Percentiles rank a stretch among this genome's conserved stretches.
These are phyloP conservation scores for Pelobates cultripes DNA, from an alignment of 2,797 vertebrate species.

Conservation along the genomic window DNA sequence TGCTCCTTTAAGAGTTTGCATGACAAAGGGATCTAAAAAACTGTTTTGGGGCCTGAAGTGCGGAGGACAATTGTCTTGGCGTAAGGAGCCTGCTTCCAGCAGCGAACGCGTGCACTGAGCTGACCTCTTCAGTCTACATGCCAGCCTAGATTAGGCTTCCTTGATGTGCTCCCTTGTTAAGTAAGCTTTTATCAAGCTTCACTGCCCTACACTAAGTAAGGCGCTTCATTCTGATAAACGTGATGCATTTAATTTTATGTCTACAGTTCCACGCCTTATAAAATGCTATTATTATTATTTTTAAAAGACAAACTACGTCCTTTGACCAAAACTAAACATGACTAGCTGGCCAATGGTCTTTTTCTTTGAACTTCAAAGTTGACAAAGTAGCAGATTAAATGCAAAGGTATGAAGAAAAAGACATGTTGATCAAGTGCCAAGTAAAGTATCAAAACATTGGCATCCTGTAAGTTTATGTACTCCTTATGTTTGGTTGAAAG, in stretches of 20 bases:
- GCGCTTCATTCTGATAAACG: constrained; percentile 56
- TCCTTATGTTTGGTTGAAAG: too few species aligned
- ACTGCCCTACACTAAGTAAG: constrained; percentile 64
- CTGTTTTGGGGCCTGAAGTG: constrained; percentile 65
- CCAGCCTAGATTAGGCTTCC: constrained; percentile 70
- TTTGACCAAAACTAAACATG: neutral
- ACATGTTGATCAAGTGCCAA: too few species aligned
- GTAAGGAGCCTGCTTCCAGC: constrained; percentile 73
- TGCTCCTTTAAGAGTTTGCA: constrained; percentile 47
- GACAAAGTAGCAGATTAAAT: too few species aligned
- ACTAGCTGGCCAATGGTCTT: too few species aligned
- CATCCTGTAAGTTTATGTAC: too few species aligned
- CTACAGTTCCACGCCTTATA: neutral
- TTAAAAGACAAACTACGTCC: neutral
- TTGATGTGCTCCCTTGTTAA: constrained; percentile 71
- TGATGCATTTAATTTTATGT: constrained; percentile 1
- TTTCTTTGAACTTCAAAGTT: too few species aligned
- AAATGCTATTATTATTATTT: neutral
- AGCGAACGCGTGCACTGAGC: constrained; percentile 67
- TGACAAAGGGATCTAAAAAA: constrained; percentile 61
- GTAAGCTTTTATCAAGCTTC: constrained; percentile 58
- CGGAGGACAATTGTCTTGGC: constrained; percentile 67
- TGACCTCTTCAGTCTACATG: constrained; percentile 72
- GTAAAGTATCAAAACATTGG: too few species aligned
- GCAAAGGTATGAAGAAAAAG: too few species aligned